Evolutionary conservation across 2,113 vertebrate species (phyloP), one percentile per base, ranked within the genome.

Genomic region (Ptilorrhoa leucosticta): DNA sequence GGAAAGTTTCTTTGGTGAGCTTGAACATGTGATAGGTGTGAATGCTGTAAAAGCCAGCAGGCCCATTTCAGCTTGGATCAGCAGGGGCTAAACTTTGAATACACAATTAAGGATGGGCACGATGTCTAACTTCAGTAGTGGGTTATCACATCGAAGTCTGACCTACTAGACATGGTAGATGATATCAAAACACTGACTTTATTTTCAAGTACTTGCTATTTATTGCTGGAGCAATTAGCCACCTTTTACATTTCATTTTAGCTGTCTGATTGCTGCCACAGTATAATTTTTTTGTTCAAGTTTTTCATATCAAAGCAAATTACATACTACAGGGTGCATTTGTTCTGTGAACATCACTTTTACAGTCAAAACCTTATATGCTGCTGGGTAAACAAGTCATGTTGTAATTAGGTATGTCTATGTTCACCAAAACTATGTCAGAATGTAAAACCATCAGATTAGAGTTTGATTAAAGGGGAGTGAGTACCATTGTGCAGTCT

Each of bases 381-480:
- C 85, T 83, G 60, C 90, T 95, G 72, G 93, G 71, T 96, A 94
- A 95, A 94, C 95, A 97, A 93, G 72, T 93, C 44, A 50, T 83
- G 26, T 82, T 78, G 61, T 82, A 97, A 93, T 97, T 94, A 94
- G 66, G 78, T 86, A 31, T 94, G 63, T 91, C 79, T 96, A 37
- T 96, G 92, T 93, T 93, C 87, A 94, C 78, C 82, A 91, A 92
- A 93, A 87, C 51, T 80, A 6, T 89, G 76, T 95, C 73, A 90
- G 95, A 90, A 76, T 88, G 51, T 90, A 93, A 97, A 93, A 24
- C 53, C 60, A 45, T 93, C 87, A 89, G 83, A 81, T 89, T 96
- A 87, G 84, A 68, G 31, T 82, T 83, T 94, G 94, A 90, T 95
- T 96, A 66, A 97, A 97, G 85, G 87, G 58, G 73, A 37, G 24